Base-by-base conservation (phyloP, 1,140 invertebrate species). In the Spodoptera frugiperda region DNA sequence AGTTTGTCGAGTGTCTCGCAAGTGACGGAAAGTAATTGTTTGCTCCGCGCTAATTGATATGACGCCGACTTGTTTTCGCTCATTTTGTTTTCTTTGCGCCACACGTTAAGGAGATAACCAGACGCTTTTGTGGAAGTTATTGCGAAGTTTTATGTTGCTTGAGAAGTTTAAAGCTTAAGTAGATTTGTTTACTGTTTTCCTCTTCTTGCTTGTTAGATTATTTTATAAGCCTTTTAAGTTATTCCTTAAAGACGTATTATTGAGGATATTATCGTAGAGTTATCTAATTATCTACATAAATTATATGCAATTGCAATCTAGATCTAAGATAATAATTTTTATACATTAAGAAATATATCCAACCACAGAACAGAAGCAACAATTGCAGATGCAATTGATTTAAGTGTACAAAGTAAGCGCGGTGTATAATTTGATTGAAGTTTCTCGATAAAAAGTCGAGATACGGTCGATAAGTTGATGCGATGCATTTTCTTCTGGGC, bases 81-180 rank as follows among this genome's bases (percentile, higher is more conserved):
- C 59, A 67, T 76, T 76, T 54, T 76, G 48, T 76, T 67, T 76
- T 76, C 48, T 76, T 76, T 76, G 19, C 21, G 51, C 59, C 61
- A 63, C 59, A 73, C 55, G 70, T 57, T 57, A 73, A 73, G 70
- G 15, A 73, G 70, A 73, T 73, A 73, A 63, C 48, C 39, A 72
- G 68, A 46, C 68, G n/a, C 57, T 75, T 65, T 53, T 54, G 57
- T 75, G 1, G 55, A 54, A 75, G 57, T 75, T 65, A 75, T 21
- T 63, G 48, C 30, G 5, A 75, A 75, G 72, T 75, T 75, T 75
- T 75, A 75, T 63, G 48, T 63, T 49, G 19, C 59, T 46, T 72
- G n/a, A 55, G 11, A 68, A 53, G 21, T 68, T 72, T 57, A 19
- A 51, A 53, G 72, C 48, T 63, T 63, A 63, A 53, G 44, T 65